Base-by-base conservation (phyloP, 2,113 vertebrate genomes). In the Cavia porcellus region DNA sequence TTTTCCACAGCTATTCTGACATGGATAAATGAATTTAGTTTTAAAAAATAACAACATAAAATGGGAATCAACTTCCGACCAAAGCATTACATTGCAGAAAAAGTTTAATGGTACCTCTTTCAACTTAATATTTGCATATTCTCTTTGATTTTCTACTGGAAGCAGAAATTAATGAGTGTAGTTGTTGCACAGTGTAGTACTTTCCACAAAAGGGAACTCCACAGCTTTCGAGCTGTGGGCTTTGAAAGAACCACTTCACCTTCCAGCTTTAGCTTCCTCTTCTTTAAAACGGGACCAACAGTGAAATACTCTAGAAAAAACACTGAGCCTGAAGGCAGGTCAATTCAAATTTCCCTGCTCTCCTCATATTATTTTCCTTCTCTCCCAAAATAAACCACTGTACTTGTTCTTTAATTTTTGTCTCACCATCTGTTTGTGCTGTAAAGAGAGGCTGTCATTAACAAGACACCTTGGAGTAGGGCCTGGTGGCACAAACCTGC, bases 11-110 rank as follows among this genome's bases (percentile, higher is more conserved):
- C 68, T 66, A 42, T 42, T 57, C 38, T 89, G 61, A 61, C 38
- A 89, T 81, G 70, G 7, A 70, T 59, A 92, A 90, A 87, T 70
- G 64, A 64, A 86, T 88, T 80, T 91, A 11, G 28, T 81, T 86
- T 50, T 1, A 61, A 77, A 94, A 86, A 64, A 83, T 22, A 57
- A 28, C 5, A 25, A 14, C 45, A 57, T 52, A 86, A 86, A 70
- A 24, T 75, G 59, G 62, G n/a, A 90, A 79, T 84, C 55, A 75
- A 77, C 45, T 95, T 92, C 17, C 59, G 95, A 57, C n/a, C 19
- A 84, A 86, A 74, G 45, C 25, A 59, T 62, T 95, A 74, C 50
- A 81, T 70, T 86, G 61, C 42, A 7, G 15, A 30, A 24, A 61
- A 4, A 15, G 15, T 75, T 80, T 50, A 17, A 24, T 85, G 75